Percentiles rank a stretch among this genome's conserved stretches.
Evolutionary conservation across 2,113 vertebrate species (phyloP).

Genomic region (Odobenus rosmarus): DNA sequence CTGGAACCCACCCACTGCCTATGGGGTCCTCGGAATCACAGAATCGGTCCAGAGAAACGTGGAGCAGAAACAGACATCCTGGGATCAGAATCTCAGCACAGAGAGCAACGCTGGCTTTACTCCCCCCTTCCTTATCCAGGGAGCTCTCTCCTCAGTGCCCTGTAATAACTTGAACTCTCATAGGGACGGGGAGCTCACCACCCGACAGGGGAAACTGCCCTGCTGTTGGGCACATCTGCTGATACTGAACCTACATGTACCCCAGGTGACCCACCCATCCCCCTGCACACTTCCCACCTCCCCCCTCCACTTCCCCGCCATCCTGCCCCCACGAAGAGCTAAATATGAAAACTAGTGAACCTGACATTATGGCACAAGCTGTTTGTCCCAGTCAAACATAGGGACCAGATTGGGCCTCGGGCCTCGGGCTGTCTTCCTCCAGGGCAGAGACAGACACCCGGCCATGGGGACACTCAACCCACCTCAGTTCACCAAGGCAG

Average conservation of each 20-base stretch:
- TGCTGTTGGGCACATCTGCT: fast-evolving
- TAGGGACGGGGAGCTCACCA: neutral
- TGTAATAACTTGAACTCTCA: neutral
- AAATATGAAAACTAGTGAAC: neutral
- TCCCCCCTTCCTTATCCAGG: neutral
- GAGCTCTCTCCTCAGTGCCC: neutral
- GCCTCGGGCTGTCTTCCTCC: neutral
- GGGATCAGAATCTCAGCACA: neutral
- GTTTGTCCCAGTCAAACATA: neutral
- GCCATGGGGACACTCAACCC: neutral
- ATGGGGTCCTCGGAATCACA: neutral
- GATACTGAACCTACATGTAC: neutral
- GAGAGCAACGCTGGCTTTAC: neutral
- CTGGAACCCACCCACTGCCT: neutral
- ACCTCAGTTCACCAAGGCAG: neutral
- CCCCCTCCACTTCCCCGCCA: fast-evolving
- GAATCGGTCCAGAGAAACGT: neutral
- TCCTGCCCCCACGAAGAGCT: neutral
- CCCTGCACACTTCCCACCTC: neutral
- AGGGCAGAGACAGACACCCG: neutral
- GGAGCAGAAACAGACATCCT: neutral
- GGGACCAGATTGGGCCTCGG: neutral
- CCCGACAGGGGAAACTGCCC: neutral
- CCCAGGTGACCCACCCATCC: fast-evolving
- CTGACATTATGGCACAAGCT: neutral